Conservation (phyloP, 2,113 vertebrate species). For the Neopipo cinnamomea region DNA sequence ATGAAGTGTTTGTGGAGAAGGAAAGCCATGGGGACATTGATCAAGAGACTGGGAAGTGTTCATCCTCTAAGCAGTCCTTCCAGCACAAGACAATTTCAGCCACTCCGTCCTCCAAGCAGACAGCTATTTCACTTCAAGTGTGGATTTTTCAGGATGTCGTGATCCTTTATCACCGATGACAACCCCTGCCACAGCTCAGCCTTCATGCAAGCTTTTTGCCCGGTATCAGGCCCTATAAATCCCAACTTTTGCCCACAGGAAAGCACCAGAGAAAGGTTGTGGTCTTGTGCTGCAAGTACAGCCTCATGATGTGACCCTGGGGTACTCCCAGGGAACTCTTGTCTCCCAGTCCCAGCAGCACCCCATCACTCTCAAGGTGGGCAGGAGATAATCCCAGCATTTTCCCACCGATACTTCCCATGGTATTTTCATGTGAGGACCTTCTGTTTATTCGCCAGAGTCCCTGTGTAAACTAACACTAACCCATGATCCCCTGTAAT, state of each 20-base stretch:
- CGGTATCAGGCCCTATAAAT: not conserved
- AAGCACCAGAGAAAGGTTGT: not conserved
- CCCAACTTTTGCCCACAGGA: not conserved
- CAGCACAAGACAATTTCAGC: not conserved
- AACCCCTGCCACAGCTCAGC: accelerated
- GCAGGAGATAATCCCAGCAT: not conserved
- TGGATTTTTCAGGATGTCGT: not conserved
- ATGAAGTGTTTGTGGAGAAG: not conserved
- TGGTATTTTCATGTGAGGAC: not conserved
- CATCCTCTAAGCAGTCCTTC: not conserved
- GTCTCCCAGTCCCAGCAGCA: not conserved
- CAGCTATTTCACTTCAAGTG: not conserved
- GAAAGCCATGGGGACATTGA: not conserved
- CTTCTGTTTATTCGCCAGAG: not conserved
- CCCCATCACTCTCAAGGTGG: not conserved
- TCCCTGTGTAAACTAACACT: not conserved
- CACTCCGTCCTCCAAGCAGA: not conserved
- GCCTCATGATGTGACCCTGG: accelerated
- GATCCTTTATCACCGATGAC: accelerated
- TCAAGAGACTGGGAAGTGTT: not conserved
- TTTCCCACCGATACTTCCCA: not conserved
- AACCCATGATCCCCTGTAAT: not conserved
- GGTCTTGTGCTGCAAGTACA: not conserved
- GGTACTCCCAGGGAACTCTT: not conserved
- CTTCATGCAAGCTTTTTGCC: not conserved